Conservation (phyloP, 2,113 vertebrate genomes). For the Tor tambroides region DNA sequence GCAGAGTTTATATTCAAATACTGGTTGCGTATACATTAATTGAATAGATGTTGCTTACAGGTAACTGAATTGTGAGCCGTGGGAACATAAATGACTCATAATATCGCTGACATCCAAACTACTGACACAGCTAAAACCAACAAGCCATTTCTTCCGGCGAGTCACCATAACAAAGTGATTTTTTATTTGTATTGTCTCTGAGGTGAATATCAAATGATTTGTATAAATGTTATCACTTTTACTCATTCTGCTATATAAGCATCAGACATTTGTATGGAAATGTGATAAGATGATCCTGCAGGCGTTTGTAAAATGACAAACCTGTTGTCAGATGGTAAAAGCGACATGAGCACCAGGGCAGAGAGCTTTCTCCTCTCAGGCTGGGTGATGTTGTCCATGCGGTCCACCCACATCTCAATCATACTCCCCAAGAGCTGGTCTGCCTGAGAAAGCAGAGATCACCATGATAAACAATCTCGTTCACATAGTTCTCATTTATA, state of each 20-base stretch:
- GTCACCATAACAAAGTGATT: background rate
- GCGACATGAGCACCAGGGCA: constrained; percentile 90
- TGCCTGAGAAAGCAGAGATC: constrained; percentile 72
- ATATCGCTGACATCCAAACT: background rate
- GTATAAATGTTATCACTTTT: background rate
- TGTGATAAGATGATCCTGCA: background rate
- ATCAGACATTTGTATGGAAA: background rate
- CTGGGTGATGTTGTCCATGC: constrained; percentile 98
- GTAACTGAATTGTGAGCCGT: background rate
- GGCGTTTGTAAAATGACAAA: constrained; percentile 62
- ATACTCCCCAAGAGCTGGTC: constrained; percentile 89
- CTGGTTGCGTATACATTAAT: too few species aligned
- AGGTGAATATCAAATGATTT: constrained; percentile 31
- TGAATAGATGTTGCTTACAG: too few species aligned
- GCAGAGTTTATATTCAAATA: too few species aligned
- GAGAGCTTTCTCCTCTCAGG: constrained; percentile 97
- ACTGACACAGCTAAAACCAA: background rate
- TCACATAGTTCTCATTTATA: background rate
- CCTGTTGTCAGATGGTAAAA: constrained; percentile 91
- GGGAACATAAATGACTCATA: background rate
- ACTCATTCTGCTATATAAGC: background rate
- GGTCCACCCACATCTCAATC: constrained; percentile 99
- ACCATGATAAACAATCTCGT: background rate
- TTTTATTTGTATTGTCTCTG: background rate
- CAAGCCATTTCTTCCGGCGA: background rate